These are phyloP conservation scores for Cyphomyrus plagiostoma DNA, from an alignment of 2,113 vertebrate genomes.

Conservation along the genomic window DNA sequence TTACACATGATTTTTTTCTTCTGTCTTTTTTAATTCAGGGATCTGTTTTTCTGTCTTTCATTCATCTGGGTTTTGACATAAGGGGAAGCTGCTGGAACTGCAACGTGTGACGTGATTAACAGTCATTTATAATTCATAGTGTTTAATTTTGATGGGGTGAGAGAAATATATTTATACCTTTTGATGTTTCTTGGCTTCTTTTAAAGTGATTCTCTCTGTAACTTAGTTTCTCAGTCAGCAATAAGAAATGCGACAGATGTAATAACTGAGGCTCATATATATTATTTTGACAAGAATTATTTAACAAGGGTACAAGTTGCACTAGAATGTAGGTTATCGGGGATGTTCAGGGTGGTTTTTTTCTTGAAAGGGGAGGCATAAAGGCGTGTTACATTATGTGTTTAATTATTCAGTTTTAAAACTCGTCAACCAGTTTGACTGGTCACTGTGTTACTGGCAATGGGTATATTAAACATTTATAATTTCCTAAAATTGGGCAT, in stretches of 20 bases:
- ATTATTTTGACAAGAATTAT: not conserved
- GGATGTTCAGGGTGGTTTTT: not conserved
- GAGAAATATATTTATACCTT: not conserved
- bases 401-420: not conserved
- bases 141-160: not conserved
- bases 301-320: not conserved
- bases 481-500: not conserved
- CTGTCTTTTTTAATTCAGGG: not conserved
- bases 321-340: not conserved
- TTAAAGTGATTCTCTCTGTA: not conserved
- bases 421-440: not conserved
- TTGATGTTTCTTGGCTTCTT: not conserved
- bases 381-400: not conserved
- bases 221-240: not conserved
- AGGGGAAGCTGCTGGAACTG: not conserved
- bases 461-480: not conserved
- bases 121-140: not conserved
- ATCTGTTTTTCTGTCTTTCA: not conserved
- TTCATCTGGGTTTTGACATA: not conserved
- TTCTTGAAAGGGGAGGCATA: not conserved
- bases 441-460: not conserved
- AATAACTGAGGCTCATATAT: not conserved
- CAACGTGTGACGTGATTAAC: not conserved
- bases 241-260: not conserved
- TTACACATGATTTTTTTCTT: not conserved